phyloP scores from a whole-genome alignment of 1,140 invertebrate genomes.

The Drosophila pachea region DNA sequence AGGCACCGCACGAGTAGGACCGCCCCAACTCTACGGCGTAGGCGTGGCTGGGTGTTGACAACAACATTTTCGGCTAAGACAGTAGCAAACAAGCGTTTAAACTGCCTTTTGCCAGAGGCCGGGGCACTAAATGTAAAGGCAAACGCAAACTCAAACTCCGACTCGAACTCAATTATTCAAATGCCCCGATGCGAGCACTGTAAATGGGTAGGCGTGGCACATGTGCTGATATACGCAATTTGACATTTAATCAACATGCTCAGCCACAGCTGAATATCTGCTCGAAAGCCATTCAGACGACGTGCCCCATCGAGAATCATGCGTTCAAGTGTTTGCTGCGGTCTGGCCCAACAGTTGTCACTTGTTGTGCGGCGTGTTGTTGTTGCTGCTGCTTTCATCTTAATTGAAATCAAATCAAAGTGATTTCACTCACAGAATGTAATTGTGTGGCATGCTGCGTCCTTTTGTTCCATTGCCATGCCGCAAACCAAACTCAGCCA shows the following conservation, averaged over 20 bases:
- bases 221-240: slow-evolving; percentile 66
- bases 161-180: slow-evolving; percentile 67
- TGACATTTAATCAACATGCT: slow-evolving; percentile 68
- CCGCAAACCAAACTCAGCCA: slow-evolving; percentile 12
- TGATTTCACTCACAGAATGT: slow-evolving; percentile 69
- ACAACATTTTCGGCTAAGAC: slow-evolving; percentile 36
- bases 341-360: slow-evolving; percentile 31
- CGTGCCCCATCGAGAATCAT: slow-evolving; percentile 26
- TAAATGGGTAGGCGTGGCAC: slow-evolving; percentile 38
- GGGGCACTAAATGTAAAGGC: not conserved
- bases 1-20: slow-evolving; percentile 39
- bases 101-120: slow-evolving; percentile 7
- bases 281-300: slow-evolving; percentile 30
- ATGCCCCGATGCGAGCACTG: slow-evolving; percentile 30
- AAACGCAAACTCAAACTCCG: slow-evolving; percentile 60
- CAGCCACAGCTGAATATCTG: slow-evolving; percentile 3
- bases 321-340: slow-evolving; percentile 50
- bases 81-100: slow-evolving; percentile 68
- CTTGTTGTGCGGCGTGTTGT: slow-evolving; percentile 20
- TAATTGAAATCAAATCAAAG: slow-evolving; percentile 78
- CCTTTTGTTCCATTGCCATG: slow-evolving; percentile 33
- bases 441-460: slow-evolving; percentile 60
- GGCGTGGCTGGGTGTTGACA: slow-evolving; percentile 33
- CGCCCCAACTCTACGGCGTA: not conserved
- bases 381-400: slow-evolving; percentile 57